phyloP scores from a whole-genome alignment of 2,888 invertebrate genomes.

The Melinaea marsaeus region DNA sequence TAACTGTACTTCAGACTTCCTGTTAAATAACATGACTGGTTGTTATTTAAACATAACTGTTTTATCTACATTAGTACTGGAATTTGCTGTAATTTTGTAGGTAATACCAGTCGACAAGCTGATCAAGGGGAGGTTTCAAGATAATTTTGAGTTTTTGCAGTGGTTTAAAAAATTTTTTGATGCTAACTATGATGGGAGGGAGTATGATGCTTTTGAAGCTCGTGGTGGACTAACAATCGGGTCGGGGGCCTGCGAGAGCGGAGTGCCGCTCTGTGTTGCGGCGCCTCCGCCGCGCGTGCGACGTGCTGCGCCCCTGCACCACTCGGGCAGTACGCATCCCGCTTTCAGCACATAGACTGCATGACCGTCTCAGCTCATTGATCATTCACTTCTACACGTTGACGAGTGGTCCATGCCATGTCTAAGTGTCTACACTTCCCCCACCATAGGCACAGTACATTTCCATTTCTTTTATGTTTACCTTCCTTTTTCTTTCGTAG shows the following conservation, averaged over 20 bases:
- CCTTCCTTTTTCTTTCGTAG: conserved; percentile 80
- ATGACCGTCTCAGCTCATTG: conserved; percentile 14
- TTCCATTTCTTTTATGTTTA: conserved; percentile 57
- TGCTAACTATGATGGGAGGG: conserved; percentile 98
- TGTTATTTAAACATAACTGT: too few relatives aligned
- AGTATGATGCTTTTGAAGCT: conserved; percentile 94
- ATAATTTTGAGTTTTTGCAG: conserved; percentile 99
- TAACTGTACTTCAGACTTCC: too few relatives aligned
- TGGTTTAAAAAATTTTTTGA: conserved; percentile 99
- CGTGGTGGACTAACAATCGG: conserved; percentile 90
- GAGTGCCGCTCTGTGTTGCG: conserved; percentile 64
- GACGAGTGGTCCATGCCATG: conserved; percentile 8
- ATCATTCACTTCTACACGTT: conserved; percentile 11
- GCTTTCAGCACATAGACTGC: conserved; percentile 42
- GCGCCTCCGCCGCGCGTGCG: conserved; percentile 48
- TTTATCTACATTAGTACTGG: not conserved
- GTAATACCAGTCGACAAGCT: conserved; percentile 99
- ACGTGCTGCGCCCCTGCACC: conserved; percentile 45
- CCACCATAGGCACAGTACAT: conserved; percentile 45
- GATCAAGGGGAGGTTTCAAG: conserved; percentile 99
- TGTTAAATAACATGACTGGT: too few relatives aligned
- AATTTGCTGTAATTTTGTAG: conserved; percentile 75
- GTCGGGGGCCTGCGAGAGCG: conserved; percentile 78
- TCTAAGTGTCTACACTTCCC: conserved; percentile 17
- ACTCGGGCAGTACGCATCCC: conserved; percentile 68